Percentiles rank a stretch among this genome's conserved stretches.
Conservation (phyloP, 1,140 invertebrate species). For the Heterodera schachtii region DNA sequence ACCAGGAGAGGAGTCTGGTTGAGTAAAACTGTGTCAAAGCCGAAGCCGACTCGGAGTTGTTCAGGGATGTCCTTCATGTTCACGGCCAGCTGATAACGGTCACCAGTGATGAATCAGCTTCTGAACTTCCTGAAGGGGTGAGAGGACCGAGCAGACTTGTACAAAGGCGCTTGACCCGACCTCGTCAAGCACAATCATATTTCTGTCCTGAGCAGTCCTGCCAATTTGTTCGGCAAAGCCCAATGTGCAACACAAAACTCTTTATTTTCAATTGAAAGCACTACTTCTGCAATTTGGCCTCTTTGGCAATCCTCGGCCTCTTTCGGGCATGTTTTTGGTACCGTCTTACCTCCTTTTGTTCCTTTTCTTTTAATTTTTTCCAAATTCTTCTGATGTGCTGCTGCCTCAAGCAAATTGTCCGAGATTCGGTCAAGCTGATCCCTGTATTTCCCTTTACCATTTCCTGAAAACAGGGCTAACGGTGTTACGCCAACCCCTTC, state of each 20-base stretch:
- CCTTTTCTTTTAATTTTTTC: not conserved
- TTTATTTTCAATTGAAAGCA: not conserved
- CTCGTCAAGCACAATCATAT: not conserved
- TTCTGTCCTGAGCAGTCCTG: not conserved
- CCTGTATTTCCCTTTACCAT: conserved; percentile 7
- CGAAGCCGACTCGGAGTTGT: not conserved
- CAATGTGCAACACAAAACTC: not conserved
- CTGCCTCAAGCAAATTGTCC: not conserved
- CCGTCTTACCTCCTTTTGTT: not conserved
- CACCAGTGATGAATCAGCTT: conserved; percentile 13
- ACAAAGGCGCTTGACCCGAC: not conserved
- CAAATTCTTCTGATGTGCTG: not conserved
- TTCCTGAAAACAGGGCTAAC: conserved; percentile 7
- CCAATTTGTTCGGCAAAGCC: conserved; percentile 2
- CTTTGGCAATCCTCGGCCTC: not conserved
- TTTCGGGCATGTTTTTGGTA: not conserved
- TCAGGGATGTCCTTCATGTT: not conserved
- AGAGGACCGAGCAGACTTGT: not conserved
- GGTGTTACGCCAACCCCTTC: not conserved
- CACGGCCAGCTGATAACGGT: not conserved
- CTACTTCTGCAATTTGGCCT: not conserved
- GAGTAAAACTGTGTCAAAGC: conserved; percentile 3
- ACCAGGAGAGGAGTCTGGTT: not conserved
- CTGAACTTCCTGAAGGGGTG: not conserved
- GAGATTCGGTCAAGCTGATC: not conserved